Conservation (phyloP, 2,113 vertebrate genomes). For the Spheniscus mendiculus region DNA sequence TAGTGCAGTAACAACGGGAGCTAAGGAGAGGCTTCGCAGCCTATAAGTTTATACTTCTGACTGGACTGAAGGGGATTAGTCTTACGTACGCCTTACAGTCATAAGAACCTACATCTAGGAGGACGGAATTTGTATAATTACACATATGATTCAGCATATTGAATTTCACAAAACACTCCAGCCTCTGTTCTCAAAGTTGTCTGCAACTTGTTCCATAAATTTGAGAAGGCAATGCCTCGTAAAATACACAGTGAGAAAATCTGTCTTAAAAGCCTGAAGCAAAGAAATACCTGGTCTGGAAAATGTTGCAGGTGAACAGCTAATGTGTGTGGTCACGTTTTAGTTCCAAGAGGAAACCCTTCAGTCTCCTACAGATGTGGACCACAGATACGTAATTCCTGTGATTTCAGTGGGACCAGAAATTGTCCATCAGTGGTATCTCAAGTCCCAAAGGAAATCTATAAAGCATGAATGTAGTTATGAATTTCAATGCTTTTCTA, state of each 20-base stretch:
- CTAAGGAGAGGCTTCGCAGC: neutral
- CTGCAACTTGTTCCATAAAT: neutral
- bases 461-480: neutral
- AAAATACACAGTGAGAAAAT: neutral
- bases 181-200: neutral
- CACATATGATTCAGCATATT: neutral
- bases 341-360: neutral
- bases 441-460: neutral
- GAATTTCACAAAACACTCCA: neutral
- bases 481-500: neutral
- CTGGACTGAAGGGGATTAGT: too few relatives aligned
- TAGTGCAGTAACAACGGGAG: neutral
- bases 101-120: rapidly evolving
- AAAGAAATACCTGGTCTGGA: neutral
- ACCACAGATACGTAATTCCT: neutral
- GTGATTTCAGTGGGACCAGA: neutral
- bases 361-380: rapidly evolving
- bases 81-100: too few relatives aligned
- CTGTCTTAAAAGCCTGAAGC: neutral
- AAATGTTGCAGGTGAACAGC: neutral
- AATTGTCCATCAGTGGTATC: neutral
- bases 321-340: neutral
- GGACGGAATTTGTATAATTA: neutral
- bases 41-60: neutral
- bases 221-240: neutral